Percentiles rank a stretch among this genome's conserved stretches.
phyloP scores from a whole-genome alignment of 1,140 invertebrate species.

The Cydia amplana region DNA sequence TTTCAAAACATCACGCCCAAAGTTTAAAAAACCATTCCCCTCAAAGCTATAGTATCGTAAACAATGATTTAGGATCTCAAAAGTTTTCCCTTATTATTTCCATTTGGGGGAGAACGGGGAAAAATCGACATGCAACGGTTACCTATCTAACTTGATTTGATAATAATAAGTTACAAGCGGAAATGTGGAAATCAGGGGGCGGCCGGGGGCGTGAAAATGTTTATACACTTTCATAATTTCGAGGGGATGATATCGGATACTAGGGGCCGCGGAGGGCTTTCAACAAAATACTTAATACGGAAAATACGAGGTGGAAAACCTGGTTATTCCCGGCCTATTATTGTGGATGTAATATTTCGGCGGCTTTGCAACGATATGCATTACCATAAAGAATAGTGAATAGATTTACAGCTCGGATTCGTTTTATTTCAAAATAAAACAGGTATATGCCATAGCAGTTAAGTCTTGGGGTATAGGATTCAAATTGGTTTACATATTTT shows the following conservation, averaged over 20 bases:
- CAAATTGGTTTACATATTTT: background rate
- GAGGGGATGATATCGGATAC: constrained; percentile 71
- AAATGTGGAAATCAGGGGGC: constrained; percentile 66
- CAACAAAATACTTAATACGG: constrained; percentile 73
- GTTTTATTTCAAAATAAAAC: background rate
- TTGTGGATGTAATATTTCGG: constrained; percentile 44
- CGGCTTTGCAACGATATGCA: constrained; percentile 49
- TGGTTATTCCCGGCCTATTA: constrained; percentile 60
- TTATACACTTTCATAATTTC: constrained; percentile 79
- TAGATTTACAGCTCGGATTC: constrained; percentile 14
- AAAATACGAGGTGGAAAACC: constrained; percentile 67
- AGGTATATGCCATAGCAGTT: background rate
- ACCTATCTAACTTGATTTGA: constrained; percentile 76
- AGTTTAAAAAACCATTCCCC: constrained; percentile 42
- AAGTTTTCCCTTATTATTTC: constrained; percentile 63
- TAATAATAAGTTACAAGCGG: constrained; percentile 74
- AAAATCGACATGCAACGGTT: constrained; percentile 54
- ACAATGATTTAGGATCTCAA: constrained; percentile 73
- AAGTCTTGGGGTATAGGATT: background rate
- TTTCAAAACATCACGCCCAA: constrained; percentile 31
- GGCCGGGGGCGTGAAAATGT: constrained; percentile 73
- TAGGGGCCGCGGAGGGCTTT: constrained; percentile 63
- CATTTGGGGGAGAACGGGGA: constrained; percentile 58
- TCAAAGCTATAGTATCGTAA: constrained; percentile 71
- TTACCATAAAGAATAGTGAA: constrained; percentile 43